These are phyloP conservation scores for Tragopan temminckii DNA, from an alignment of 2,797 vertebrate genomes.

Conservation along the genomic window DNA sequence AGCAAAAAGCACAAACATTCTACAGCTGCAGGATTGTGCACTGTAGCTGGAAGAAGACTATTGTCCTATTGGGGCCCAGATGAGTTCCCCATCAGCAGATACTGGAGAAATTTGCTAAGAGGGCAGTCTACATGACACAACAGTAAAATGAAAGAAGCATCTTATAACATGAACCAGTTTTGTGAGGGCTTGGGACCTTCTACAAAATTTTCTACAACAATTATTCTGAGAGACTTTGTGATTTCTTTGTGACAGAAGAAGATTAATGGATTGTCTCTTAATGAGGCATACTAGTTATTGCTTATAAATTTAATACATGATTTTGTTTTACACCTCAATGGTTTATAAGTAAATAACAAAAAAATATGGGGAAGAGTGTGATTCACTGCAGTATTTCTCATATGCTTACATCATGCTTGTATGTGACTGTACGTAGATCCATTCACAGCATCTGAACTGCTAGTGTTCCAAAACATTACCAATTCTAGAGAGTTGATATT, in stretches of 20 bases:
- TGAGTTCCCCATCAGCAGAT: not conserved
- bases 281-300: not conserved
- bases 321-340: not conserved
- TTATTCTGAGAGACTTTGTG: not conserved
- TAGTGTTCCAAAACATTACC: not conserved
- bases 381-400: not conserved
- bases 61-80: not conserved
- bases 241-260: not conserved
- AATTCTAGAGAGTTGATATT: not conserved
- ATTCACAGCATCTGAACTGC: not conserved
- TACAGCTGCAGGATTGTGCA: not conserved
- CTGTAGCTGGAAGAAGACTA: not conserved
- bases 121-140: not conserved
- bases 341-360: not conserved
- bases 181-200: not conserved
- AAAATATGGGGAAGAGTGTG: not conserved
- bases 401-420: not conserved
- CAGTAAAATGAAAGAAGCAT: not conserved
- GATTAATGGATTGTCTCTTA: not conserved
- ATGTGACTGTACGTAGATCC: not conserved
- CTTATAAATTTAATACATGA: not conserved
- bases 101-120: not conserved
- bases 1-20: not conserved
- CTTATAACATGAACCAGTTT: not conserved
- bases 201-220: not conserved